Evolutionary conservation across 2,888 invertebrate species (phyloP).

Genomic region (Callosobruchus maculatus): DNA sequence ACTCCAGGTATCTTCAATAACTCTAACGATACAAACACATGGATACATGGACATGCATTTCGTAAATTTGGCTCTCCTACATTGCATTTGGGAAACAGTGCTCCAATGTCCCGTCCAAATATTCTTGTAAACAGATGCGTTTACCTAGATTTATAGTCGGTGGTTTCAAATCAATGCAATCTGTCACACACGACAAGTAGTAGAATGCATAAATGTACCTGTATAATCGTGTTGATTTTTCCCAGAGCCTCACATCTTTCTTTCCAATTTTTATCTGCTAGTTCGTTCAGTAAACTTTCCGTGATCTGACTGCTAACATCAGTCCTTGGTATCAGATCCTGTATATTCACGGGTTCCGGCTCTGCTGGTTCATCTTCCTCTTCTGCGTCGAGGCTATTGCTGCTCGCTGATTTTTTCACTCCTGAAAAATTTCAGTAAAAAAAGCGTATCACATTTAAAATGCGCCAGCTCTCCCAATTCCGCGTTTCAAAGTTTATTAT

Average conservation of each 20-base stretch:
- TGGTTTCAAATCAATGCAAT: too few relatives aligned
- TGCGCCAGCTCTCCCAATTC: too few relatives aligned
- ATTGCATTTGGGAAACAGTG: too few relatives aligned
- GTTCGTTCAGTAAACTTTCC: slow-evolving; percentile 72
- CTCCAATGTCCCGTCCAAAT: too few relatives aligned
- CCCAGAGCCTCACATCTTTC: slow-evolving; percentile 72
- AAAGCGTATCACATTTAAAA: neutral
- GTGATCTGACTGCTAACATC: slow-evolving; percentile 84
- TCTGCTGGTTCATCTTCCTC: slow-evolving; percentile 42
- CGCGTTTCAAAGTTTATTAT: too few relatives aligned
- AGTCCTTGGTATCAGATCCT: slow-evolving; percentile 71
- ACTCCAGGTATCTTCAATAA: too few relatives aligned
- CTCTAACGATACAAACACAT: too few relatives aligned
- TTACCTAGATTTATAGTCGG: too few relatives aligned
- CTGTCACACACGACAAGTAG: neutral
- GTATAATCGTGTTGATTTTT: slow-evolving; percentile 68
- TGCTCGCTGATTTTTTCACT: slow-evolving; percentile 53
- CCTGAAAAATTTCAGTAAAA: slow-evolving; percentile 16
- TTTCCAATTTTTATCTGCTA: slow-evolving; percentile 93
- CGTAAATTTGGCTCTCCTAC: too few relatives aligned
- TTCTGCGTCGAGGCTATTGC: slow-evolving; percentile 52
- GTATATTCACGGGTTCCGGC: slow-evolving; percentile 53
- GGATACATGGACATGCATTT: too few relatives aligned
- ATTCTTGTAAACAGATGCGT: too few relatives aligned
- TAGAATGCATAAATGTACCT: slow-evolving; percentile 37